These are phyloP conservation scores for Ommatoiulus sabulosus DNA, from an alignment of 2,888 invertebrate genomes.

Conservation along the genomic window DNA sequence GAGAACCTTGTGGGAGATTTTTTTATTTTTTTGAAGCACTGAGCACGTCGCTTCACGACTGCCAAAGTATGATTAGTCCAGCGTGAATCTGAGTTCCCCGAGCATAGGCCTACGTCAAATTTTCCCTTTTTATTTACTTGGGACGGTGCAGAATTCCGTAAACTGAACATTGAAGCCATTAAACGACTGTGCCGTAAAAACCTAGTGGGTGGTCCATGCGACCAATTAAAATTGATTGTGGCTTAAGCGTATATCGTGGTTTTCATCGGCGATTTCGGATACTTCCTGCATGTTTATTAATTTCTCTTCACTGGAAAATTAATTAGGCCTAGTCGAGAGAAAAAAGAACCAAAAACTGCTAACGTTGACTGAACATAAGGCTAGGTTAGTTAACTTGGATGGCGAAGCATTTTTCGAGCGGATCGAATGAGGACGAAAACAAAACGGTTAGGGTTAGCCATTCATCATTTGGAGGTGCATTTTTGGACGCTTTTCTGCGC, in stretches of 20 bases:
- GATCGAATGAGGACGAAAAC: not conserved
- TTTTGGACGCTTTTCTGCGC: not conserved
- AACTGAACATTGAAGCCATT: constrained; percentile 4
- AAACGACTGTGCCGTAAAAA: not conserved
- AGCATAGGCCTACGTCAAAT: too few species aligned
- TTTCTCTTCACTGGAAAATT: constrained; percentile 32
- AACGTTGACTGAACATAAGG: constrained; percentile 25
- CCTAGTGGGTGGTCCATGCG: constrained; percentile 18
- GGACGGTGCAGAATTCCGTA: too few species aligned
- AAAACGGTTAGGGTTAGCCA: not conserved
- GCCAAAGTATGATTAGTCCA: too few species aligned
- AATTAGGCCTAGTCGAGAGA: not conserved
- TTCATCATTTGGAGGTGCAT: too few species aligned
- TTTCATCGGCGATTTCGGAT: constrained; percentile 4
- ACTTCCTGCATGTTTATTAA: constrained; percentile 31
- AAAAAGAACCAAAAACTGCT: not conserved
- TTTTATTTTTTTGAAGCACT: too few species aligned
- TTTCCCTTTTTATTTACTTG: too few species aligned
- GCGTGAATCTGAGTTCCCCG: too few species aligned
- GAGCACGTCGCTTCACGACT: too few species aligned
- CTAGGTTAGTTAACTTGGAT: constrained; percentile 21
- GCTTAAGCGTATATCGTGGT: not conserved
- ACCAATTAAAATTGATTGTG: constrained; percentile 36
- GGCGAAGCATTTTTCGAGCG: not conserved
- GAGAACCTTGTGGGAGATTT: too few species aligned